These are phyloP conservation scores for Thoracochromis brauschi DNA, from an alignment of 2,113 vertebrate species.

Conservation along the genomic window DNA sequence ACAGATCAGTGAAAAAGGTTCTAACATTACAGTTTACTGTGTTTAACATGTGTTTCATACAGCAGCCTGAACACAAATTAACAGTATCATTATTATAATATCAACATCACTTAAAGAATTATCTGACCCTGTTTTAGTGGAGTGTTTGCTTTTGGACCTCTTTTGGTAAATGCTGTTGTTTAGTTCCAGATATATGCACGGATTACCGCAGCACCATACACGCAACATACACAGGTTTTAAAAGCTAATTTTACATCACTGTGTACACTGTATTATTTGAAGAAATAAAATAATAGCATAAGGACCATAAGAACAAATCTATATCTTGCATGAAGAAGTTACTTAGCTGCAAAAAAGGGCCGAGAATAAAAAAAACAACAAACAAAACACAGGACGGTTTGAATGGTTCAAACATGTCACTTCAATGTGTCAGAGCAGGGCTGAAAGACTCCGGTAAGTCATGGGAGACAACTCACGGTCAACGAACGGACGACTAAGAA, in stretches of 20 bases:
- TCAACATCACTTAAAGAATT: background rate
- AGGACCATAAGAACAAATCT: background rate
- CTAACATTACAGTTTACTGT: background rate
- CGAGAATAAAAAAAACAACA: rapidly evolving
- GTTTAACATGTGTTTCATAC: background rate
- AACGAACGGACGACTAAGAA: rapidly evolving
- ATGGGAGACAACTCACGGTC: background rate
- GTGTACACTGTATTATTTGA: background rate
- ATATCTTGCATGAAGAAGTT: background rate
- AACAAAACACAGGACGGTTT: background rate
- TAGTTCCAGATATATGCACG: background rate
- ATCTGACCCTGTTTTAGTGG: background rate
- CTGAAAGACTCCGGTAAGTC: background rate
- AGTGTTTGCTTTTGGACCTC: background rate
- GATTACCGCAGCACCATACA: background rate
- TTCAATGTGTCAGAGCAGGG: background rate
- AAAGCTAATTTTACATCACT: background rate
- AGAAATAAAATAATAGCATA: background rate
- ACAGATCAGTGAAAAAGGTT: background rate
- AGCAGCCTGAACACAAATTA: background rate
- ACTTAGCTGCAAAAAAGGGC: background rate
- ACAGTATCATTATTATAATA: background rate
- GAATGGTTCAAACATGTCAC: background rate
- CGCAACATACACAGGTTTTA: background rate
- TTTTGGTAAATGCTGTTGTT: background rate